Base-by-base conservation (phyloP, 2,113 vertebrate genomes). In the Pardalotus punctatus region DNA sequence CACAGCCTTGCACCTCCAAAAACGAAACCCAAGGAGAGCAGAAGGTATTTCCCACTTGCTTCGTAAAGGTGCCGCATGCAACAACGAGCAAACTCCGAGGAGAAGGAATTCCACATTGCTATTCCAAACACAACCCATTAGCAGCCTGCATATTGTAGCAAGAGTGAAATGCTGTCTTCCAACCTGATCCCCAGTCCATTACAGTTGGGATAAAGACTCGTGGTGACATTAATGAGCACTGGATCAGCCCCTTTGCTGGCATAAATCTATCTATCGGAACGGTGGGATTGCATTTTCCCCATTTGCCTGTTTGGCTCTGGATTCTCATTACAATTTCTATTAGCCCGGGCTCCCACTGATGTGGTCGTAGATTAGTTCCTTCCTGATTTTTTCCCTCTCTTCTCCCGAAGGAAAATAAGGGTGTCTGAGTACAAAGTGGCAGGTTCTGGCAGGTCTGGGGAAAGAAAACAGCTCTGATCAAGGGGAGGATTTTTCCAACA, bases 191-290 rank as follows among this genome's bases (percentile, higher is more conserved):
- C 66, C 86, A 85, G 65, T 71, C 90, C 92, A 73, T 91, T 74
- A 74, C 69, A 23, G 88, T 50, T 76, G 56, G 84, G 89, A 87
- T 79, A 93, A 91, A 85, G 94, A 76, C 88, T 87, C 13, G 31
- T 45, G 70, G 67, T 80, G 92, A 88, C 76, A 12, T 53, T 76
- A 89, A 94, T 14, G 83, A 94, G 88, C 47, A 3, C 64, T 36
- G 66, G 73, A 95, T 90, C 74, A 29, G 81, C 86, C 91, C 92
- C 92, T 79, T 42, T 70, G 87, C 81, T n/a, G 11, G 80, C 70
- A 58, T 47, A 94, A 96, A 90, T 85, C 80, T 92, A 88, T 47
- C 80, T 22, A 0, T 17, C 4, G 29, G 66, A 11, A 33, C 20
- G 40, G 45, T n/a, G 88, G 85, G 81, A 91, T 48, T 64, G 73